A percentile compares a stretch with the other conserved stretches of the same genome.
phyloP scores from a whole-genome alignment of 2,113 vertebrate genomes.

The Microtus richardsoni region DNA sequence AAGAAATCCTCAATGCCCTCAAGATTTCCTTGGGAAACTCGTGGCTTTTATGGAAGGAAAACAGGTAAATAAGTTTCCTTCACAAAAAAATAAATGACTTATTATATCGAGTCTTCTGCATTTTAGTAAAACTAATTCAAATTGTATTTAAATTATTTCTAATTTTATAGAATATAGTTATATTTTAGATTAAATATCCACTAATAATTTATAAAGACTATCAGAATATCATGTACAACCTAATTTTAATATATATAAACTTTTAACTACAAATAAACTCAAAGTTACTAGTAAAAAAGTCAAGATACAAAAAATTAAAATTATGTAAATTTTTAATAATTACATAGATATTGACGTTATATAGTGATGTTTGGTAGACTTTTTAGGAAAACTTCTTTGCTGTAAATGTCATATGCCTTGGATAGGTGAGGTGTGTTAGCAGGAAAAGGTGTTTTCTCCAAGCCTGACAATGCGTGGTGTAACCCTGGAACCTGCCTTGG shows the following conservation, averaged over 20 bases:
- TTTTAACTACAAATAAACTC: not conserved
- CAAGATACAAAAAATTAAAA: not conserved
- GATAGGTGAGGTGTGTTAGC: not conserved
- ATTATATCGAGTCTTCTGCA: not conserved
- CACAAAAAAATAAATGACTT: not conserved
- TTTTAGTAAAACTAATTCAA: conserved; percentile 12
- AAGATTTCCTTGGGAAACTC: not conserved
- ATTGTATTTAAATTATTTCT: not conserved
- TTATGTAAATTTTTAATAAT: not conserved
- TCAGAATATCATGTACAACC: not conserved
- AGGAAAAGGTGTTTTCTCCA: not conserved
- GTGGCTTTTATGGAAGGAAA: not conserved
- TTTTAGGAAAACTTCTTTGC: not conserved
- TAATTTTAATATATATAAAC: not conserved
- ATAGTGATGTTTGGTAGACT: not conserved
- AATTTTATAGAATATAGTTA: not conserved
- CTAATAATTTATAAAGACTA: not conserved
- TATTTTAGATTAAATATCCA: not conserved
- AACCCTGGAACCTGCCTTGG: not conserved
- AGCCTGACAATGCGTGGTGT: not conserved
- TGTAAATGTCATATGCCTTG: not conserved
- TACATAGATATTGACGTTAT: not conserved
- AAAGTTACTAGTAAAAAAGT: not conserved
- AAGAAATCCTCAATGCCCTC: not conserved
- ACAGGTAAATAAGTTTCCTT: not conserved